Conservation (phyloP, 2,113 vertebrate species). For the Poeciliopsis retropinna region DNA sequence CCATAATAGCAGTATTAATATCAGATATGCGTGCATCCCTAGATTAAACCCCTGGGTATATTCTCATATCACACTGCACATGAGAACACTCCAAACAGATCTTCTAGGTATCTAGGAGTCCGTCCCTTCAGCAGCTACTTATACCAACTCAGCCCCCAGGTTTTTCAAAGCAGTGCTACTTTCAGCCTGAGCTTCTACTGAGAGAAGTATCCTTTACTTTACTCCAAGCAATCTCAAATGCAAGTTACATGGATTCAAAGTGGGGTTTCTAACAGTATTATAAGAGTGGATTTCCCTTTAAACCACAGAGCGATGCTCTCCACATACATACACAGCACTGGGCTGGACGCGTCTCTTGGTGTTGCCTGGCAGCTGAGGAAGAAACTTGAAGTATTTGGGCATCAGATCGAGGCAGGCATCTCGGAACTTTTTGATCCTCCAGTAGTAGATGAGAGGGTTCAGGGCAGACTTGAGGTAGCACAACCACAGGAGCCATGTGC, state of each 20-base stretch:
- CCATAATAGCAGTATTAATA: too few relatives aligned
- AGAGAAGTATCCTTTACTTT: slow-evolving; percentile 2
- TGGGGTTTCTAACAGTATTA: slow-evolving; percentile 11
- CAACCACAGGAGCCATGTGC: slow-evolving; percentile 97
- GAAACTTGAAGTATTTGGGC: slow-evolving; percentile 95
- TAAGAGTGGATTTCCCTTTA: slow-evolving; percentile 43
- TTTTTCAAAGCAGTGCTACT: slow-evolving; percentile 19
- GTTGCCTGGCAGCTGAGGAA: slow-evolving; percentile 90
- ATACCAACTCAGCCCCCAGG: background rate
- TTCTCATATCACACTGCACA: background rate
- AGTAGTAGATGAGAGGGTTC: slow-evolving; percentile 99
- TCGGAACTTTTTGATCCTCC: slow-evolving; percentile 99
- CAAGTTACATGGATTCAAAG: background rate
- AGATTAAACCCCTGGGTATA: background rate
- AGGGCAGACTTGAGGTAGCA: slow-evolving; percentile 99
- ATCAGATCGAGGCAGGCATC: slow-evolving; percentile 95
- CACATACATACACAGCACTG: slow-evolving; percentile 94
- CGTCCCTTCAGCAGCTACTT: background rate
- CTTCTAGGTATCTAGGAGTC: background rate
- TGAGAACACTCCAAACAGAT: background rate
- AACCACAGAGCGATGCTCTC: slow-evolving; percentile 91
- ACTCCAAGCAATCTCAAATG: slow-evolving; percentile 4
- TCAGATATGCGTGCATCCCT: too few relatives aligned
- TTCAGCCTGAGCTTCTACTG: slow-evolving; percentile 14
- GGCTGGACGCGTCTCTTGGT: slow-evolving; percentile 91